Conservation (phyloP, 2,113 vertebrate genomes). For the Rissa tridactyla region DNA sequence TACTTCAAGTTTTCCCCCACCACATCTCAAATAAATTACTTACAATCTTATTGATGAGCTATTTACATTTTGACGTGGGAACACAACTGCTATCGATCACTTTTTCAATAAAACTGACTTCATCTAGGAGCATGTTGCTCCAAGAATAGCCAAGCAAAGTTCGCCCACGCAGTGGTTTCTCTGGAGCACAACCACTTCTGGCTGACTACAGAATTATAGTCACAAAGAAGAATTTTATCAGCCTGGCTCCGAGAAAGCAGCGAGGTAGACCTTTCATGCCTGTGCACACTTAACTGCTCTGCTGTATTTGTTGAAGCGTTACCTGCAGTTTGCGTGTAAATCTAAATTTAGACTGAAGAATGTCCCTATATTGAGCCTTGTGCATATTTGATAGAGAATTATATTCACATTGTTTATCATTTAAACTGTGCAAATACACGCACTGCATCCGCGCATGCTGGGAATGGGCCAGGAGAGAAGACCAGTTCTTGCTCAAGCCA, state of each 20-base stretch:
- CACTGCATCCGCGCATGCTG: background rate
- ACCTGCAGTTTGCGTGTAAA: background rate
- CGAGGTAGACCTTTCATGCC: background rate
- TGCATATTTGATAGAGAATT: background rate
- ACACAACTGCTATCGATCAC: background rate
- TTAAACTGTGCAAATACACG: background rate
- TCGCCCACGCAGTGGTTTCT: background rate
- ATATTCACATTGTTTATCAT: background rate
- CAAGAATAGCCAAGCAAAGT: background rate
- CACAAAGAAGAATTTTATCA: background rate
- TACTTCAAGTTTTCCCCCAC: background rate
- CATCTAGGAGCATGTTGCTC: background rate
- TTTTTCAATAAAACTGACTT: background rate
- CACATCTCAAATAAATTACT: background rate
- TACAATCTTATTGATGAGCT: background rate
- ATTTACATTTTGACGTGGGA: background rate
- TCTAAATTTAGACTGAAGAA: background rate
- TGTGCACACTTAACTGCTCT: background rate
- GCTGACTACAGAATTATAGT: background rate
- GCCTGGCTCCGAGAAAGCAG: background rate
- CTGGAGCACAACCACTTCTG: background rate
- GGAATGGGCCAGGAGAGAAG: background rate
- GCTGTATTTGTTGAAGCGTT: background rate
- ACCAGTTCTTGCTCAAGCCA: background rate
- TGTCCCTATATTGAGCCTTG: background rate